Conservation (phyloP, 1,140 invertebrate species). For the Aphaenogaster floridana region DNA sequence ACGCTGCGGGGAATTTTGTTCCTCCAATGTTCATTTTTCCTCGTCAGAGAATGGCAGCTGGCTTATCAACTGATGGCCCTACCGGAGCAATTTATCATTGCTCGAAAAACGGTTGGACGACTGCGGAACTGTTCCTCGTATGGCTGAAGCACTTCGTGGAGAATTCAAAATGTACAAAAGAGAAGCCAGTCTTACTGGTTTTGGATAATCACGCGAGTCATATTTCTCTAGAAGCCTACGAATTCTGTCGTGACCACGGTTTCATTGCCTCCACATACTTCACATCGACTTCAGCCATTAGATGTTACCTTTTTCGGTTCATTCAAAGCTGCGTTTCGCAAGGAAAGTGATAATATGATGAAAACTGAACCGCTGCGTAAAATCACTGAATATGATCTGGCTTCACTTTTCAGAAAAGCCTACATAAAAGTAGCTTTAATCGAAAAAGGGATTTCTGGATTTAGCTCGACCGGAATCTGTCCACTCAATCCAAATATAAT, state of each 20-base stretch:
- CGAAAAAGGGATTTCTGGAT: neutral
- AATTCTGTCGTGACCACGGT: neutral
- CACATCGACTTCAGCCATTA: constrained; percentile 8
- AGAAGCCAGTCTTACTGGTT: neutral
- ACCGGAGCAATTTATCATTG: neutral
- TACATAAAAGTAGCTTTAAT: neutral
- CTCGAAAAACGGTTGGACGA: neutral
- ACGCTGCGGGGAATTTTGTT: neutral
- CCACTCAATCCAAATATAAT: neutral
- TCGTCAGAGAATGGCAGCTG: neutral
- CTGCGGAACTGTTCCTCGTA: neutral
- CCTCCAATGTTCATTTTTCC: neutral
- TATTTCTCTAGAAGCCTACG: neutral
- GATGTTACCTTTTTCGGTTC: neutral
- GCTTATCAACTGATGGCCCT: neutral
- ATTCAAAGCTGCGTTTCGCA: neutral
- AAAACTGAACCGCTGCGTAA: neutral
- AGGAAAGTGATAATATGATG: neutral
- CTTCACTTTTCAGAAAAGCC: neutral
- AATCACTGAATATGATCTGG: neutral
- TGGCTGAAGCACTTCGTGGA: neutral
- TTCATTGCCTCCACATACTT: neutral
- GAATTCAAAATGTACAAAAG: neutral
- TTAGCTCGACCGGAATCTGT: neutral
- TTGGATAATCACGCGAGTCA: constrained; percentile 3